A percentile compares a stretch with the other conserved stretches of the same genome.
These are phyloP conservation scores for Spinibarbus caldwelli DNA, from an alignment of 2,797 vertebrate genomes.

Conservation along the genomic window DNA sequence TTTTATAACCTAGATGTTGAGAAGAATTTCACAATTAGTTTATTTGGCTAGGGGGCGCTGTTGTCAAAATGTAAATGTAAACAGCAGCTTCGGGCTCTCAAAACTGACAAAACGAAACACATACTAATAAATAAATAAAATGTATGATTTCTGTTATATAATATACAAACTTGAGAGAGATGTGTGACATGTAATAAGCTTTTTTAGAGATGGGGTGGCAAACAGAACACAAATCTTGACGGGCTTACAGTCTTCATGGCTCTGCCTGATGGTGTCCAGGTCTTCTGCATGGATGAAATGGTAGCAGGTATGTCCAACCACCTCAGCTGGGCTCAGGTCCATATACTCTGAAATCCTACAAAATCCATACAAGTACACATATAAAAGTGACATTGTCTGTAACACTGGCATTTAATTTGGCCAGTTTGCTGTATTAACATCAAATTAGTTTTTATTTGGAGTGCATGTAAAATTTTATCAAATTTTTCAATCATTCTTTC, in stretches of 20 bases:
- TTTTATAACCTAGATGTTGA: neutral
- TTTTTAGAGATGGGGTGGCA: neutral
- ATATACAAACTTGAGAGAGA: neutral
- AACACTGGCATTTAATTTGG: neutral
- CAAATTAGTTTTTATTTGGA: neutral
- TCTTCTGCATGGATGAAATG: slow-evolving; percentile 89
- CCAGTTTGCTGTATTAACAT: neutral
- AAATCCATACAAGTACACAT: slow-evolving; percentile 8
- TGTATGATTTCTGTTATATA: neutral
- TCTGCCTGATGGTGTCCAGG: slow-evolving; percentile 84
- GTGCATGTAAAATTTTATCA: neutral
- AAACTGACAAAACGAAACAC: slow-evolving; percentile 10
- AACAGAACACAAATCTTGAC: neutral
- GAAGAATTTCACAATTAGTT: neutral
- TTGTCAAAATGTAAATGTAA: slow-evolving; percentile 50
- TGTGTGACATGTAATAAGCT: neutral
- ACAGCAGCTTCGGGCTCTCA: neutral
- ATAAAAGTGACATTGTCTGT: slow-evolving; percentile 7
- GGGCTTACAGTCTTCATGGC: slow-evolving; percentile 87
- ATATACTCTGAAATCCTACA: slow-evolving; percentile 90
- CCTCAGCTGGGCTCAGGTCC: slow-evolving; percentile 88
- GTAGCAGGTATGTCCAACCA: slow-evolving; percentile 90
- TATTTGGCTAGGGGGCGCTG: slow-evolving; percentile 48
- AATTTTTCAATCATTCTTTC: neutral
- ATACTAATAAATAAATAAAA: neutral